Base-by-base conservation (phyloP, 1,140 invertebrate species). In the Bombus huntii region DNA sequence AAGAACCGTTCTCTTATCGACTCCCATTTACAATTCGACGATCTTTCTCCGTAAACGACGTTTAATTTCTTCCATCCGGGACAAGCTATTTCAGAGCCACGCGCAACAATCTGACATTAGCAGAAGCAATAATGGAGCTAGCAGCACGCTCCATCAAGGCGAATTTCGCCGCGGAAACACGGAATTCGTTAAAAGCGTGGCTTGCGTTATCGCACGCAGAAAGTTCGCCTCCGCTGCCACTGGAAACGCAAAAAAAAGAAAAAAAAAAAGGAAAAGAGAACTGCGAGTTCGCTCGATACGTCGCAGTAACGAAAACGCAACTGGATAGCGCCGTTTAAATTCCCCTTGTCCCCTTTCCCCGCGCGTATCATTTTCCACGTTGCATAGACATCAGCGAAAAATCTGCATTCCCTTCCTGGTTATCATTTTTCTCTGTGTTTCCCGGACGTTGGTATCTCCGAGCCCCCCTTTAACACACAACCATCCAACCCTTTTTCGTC, bases 261-360 rank as follows among this genome's bases (percentile, higher is more conserved):
- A 18, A 18, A 15, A 72, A 28, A n/a, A 25, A 39, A 37, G 2
- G 6, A 4, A 2, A 9, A 44, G 42, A 73, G 42, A 73, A 28
- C 39, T 10, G 1, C 28, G 22, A 28, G n/a, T 15, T 22, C 12
- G 42, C 28, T 47, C 71, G 71, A n/a, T 73, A 39, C 62, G 59
- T 65, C 57, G 53, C n/a, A n/a, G 31, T 53, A 80, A 80, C 65
- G 77, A 53, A 80, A 80, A 79, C 62, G 62, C 62, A 80, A 70
- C 62, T 28, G 65, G 77, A 80, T 80, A 66, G 37, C 42, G 42
- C 31, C 77, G 65, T 34, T 65, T 70, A 80, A 80, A 80, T 80
- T 53, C 31, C 65, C 44, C 39, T 25, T 37, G 47, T 70, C 57
- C 13, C 39, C n/a, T 34, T 3, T 25, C n/a, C 6, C 37, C 28